Evolutionary conservation across 2,797 vertebrate genomes (phyloP), one percentile per base, ranked within the genome.

Genomic region (Pangasius sanitwongsei): DNA sequence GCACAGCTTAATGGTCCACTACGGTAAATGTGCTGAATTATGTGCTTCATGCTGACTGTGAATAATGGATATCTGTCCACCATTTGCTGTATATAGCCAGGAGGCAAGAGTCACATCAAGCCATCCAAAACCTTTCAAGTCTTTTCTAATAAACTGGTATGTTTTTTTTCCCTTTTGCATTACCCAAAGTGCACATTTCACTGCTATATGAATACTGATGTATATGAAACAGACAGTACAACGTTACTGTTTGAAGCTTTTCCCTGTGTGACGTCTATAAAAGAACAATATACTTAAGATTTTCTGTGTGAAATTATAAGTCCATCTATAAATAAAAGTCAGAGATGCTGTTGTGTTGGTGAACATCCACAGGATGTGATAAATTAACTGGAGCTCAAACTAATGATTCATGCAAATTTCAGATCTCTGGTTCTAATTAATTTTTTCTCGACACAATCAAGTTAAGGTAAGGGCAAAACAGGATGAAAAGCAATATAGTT

Each of bases 401-500:
- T 78, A 90, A 91, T 48, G 75, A 89, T 81, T 90, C 53, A 78
- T 89, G 86, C 9, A 70, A 90, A 89, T 86, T 89, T 88, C 6
- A 75, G 86, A 85, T 89, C 86, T 86, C 70, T 87, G 48, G 59
- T 82, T 89, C 57, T 7, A 84, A 89, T 75, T 67, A 25, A 75
- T 78, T 41, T 63, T 34, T 25, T 34, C 83, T n/a, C 28, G 16
- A 75, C 57, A 85, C 85, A 87, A 88, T 92, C 87, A 89, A 81
- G 89, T 88, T 86, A 88, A 88, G 86, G 86, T 77, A 87, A 86
- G 84, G 75, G 74, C 65, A 83, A 87, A 93, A 91, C 88, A 89
- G 75, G 7, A 89, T 89, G 91, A 86, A 93, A 92, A 92, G 90
- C 91, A 92, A 90, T 85, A 84, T 88, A 85, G 69, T 86, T 83